These are phyloP conservation scores for Parapristionchus giblindavisi DNA, from an alignment of 2,888 invertebrate species.

Conservation along the genomic window DNA sequence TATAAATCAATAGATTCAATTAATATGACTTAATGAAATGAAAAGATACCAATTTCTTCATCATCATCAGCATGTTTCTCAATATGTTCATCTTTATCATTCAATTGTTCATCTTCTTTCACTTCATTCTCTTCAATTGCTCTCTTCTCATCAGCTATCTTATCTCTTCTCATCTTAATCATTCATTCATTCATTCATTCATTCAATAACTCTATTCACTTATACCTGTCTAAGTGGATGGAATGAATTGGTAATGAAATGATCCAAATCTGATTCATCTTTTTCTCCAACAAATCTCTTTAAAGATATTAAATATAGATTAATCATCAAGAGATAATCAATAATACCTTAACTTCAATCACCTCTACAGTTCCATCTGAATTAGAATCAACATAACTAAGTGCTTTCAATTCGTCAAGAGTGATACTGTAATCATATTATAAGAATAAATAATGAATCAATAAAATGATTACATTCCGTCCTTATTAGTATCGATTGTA, in stretches of 20 bases:
- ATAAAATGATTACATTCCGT: slow-evolving; percentile 74
- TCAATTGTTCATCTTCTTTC: slow-evolving; percentile 6
- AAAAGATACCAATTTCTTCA: neutral
- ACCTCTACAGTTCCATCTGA: slow-evolving; percentile 86
- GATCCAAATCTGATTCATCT: slow-evolving; percentile 64
- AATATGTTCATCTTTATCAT: neutral
- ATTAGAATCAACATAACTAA: slow-evolving; percentile 86
- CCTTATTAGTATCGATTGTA: slow-evolving; percentile 83
- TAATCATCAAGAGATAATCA: neutral
- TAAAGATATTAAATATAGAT: neutral
- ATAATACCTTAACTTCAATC: slow-evolving; percentile 80
- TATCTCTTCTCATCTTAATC: slow-evolving; percentile 24
- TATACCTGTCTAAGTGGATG: slow-evolving; percentile 44
- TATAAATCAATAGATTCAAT: neutral
- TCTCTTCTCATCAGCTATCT: slow-evolving; percentile 45
- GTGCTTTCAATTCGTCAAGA: slow-evolving; percentile 74
- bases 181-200: no score
- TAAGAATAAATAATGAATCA: neutral
- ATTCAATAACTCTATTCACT: neutral
- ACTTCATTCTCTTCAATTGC: slow-evolving; percentile 69
- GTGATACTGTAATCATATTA: slow-evolving; percentile 74
- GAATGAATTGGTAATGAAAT: slow-evolving; percentile 53
- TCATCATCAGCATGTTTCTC: neutral
- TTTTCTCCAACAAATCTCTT: slow-evolving; percentile 21
- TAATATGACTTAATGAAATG: neutral